Conservation (phyloP, 2,888 invertebrate genomes). For the Prostheceraeus crozeri region DNA sequence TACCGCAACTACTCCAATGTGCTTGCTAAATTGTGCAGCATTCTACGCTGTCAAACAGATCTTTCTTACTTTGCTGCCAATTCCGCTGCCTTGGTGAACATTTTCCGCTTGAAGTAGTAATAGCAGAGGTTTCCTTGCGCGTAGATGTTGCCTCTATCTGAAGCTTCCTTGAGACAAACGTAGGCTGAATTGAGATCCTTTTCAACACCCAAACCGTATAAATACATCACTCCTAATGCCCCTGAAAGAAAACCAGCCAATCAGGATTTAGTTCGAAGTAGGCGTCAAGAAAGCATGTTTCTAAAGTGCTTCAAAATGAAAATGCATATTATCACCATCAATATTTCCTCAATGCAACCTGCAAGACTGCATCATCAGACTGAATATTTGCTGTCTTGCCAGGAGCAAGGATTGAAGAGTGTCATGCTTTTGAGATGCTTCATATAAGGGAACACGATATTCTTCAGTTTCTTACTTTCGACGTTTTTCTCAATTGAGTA, state of each 20-base stretch:
- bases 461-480: too few species aligned
- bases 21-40: not conserved
- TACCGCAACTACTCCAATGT: too few species aligned
- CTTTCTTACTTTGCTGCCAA: constrained; percentile 53
- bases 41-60: not conserved
- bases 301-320: too few species aligned
- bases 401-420: too few species aligned
- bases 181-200: constrained; percentile 49
- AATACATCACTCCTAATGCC: constrained; percentile 56
- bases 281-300: too few species aligned
- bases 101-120: constrained; percentile 53
- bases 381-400: too few species aligned
- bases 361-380: too few species aligned
- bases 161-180: constrained; percentile 51
- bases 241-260: constrained; percentile 45
- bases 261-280: not conserved
- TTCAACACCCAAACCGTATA: constrained; percentile 51
- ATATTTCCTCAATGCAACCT: too few species aligned
- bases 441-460: too few species aligned
- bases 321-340: too few species aligned
- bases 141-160: constrained; percentile 55
- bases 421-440: too few species aligned
- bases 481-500: too few species aligned
- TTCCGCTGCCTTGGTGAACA: constrained; percentile 55
- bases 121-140: constrained; percentile 55